Conservation (phyloP, 2,888 invertebrate genomes). For the Calameuta idolon region DNA sequence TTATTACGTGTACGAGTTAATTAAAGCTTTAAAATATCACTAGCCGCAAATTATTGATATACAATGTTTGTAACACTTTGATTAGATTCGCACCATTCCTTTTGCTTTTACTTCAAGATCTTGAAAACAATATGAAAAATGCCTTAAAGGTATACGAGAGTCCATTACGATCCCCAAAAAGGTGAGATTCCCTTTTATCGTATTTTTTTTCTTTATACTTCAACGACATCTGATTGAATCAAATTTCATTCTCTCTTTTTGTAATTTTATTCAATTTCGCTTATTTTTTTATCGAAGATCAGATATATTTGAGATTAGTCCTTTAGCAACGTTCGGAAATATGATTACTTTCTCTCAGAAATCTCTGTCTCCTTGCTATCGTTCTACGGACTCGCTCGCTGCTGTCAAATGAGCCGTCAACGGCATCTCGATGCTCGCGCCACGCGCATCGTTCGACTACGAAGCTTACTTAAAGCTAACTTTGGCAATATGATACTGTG, state of each 20-base stretch:
- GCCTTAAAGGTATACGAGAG: neutral
- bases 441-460: neutral
- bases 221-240: neutral
- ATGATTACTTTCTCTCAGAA: neutral
- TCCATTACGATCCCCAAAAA: neutral
- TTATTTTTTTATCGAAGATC: neutral
- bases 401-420: neutral
- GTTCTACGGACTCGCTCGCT: neutral
- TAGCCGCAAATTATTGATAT: conserved; percentile 20
- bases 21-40: conserved; percentile 26
- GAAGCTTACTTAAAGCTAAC: conserved; percentile 16
- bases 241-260: neutral
- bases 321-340: neutral
- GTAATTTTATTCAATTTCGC: neutral
- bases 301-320: neutral
- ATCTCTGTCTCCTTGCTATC: neutral
- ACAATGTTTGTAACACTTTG: neutral
- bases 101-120: neutral
- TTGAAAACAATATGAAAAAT: conserved; percentile 3
- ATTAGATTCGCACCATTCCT: neutral
- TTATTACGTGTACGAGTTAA: conserved; percentile 13
- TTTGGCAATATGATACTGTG: conserved; percentile 22
- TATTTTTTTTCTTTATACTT: neutral
- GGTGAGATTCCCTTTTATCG: neutral
- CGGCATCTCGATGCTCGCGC: neutral